Base-by-base conservation (phyloP, 2,797 vertebrate species). In the Cossypha caffra region DNA sequence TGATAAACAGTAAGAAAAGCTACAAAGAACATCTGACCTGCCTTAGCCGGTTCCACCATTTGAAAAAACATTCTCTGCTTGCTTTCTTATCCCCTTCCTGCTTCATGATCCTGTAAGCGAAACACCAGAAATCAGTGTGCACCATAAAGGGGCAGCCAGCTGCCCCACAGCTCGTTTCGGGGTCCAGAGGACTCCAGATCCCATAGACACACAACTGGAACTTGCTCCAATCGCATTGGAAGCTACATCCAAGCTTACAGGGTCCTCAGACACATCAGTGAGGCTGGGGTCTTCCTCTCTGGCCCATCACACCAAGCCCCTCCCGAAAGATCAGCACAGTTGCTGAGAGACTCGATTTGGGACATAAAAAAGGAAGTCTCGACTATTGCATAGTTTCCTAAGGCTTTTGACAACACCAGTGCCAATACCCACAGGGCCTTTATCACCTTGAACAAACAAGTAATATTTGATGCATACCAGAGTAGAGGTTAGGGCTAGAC, bases 141-240 rank as follows among this genome's bases (percentile, higher is more conserved):
- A 28, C 7, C 16, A 5, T 11, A 29, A 57, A 42, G 0, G 8
- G 31, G 35, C 29, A 58, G 45, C 26, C 54, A 33, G 40, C 24
- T 66, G 50, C 63, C 43, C 7, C 18, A 5, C 6, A 67, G 37
- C 28, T 63, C 5, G 0, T 23, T 38, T 38, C 1, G 2, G 31
- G 51, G 29, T 37, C 58, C 62, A 57, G 33, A 47, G 28, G 9
- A 42, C 38, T 38, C 35, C 1, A 33, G 16, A 76, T 28, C 20
- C 29, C 10, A 1, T 0, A 10, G 54, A 31, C 63, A 48, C 0
- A 0, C 12, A 45, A 12, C 9, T 13, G 3, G 4, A 63, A 50
- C 19, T 48, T 55, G 11, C 48, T 87, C 35, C 3, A 1, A 11
- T 3, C 0, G 0, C 43, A 23, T 2, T 1, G 8, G 80, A 67